Base-by-base conservation (phyloP, 2,113 vertebrate genomes). In the Nipponia nippon region DNA sequence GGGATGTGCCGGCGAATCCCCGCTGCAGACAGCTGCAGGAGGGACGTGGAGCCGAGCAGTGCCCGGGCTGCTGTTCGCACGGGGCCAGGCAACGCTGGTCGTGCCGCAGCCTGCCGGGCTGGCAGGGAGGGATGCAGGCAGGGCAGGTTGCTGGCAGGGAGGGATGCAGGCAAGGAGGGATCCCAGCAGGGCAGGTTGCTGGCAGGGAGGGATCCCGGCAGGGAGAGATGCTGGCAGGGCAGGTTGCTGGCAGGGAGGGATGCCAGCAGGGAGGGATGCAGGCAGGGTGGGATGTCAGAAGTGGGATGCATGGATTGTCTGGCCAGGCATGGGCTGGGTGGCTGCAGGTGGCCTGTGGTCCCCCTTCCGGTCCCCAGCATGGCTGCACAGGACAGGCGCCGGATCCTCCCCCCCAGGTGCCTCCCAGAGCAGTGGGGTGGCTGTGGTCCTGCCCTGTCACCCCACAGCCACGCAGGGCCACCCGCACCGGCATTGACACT, bases 401-500 rank as follows among this genome's bases (percentile, higher is more conserved):
- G 3, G n/a, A 61, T 61, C 40, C 20, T 55, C 8, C 9, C 16
- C 16, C 26, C 11, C 10, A 3, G 10, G 10, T 85, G 12, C 40
- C 21, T 30, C 52, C 63, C 34, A 13, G 79, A 16, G 65, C 40
- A 14, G 42, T 4, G 21, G 38, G 40, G 34, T 46, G 40, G 34
- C 50, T 58, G 42, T 16, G 42, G 34, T 38, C 63, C 79, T 26
- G 65, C 50, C 42, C 22, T 0, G 3, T 58, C 58, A 38, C 16
- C 26, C 58, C 58, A 21, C 16, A 20, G 69, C 58, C 27, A 16
- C 1, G 4, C 47, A 62, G 32, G 44, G 47, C 56, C 65, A 49
- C 65, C 65, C 1, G 1, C 9, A 15, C 29, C 3, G 1, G 13
- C 44, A 8, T 2, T 17, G 66, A 8, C 29, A 13, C 53, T 1